These are phyloP conservation scores for Psephotus haematonotus DNA, from an alignment of 2,113 vertebrate species.

Conservation along the genomic window DNA sequence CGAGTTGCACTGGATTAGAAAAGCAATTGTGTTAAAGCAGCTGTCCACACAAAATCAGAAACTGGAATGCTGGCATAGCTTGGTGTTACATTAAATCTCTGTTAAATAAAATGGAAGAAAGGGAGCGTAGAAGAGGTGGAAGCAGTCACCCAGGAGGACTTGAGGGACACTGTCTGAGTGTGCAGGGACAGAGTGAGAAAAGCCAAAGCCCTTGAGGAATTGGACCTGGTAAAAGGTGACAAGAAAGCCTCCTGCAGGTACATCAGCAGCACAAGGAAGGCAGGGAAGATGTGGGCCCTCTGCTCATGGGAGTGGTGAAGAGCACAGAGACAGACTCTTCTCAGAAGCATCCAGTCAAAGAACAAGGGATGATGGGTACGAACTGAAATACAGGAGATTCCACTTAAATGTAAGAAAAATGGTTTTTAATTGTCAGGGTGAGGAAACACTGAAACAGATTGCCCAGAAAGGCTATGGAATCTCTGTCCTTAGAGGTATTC, in stretches of 20 bases:
- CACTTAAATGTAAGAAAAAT: fast-evolving
- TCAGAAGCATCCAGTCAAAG: background rate
- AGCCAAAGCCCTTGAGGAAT: background rate
- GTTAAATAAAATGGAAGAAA: background rate
- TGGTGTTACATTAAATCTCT: background rate
- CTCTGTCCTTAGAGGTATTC: background rate
- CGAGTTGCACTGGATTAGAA: background rate
- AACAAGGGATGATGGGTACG: background rate
- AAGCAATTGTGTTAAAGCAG: background rate
- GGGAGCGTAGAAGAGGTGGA: background rate
- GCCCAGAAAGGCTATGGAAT: background rate
- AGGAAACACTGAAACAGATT: background rate
- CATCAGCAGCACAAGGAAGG: background rate
- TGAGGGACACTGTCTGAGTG: background rate
- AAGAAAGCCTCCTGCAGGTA: background rate
- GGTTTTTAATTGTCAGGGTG: background rate
- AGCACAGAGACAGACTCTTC: background rate
- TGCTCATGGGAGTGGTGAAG: background rate
- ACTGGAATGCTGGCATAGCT: background rate
- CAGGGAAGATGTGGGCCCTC: background rate
- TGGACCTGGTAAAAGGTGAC: background rate
- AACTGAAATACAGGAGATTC: background rate
- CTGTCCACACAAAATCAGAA: background rate
- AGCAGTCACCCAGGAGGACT: background rate
- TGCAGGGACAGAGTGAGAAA: background rate